phyloP scores from a whole-genome alignment of 2,113 vertebrate genomes.

The Lampris megalopsis region DNA sequence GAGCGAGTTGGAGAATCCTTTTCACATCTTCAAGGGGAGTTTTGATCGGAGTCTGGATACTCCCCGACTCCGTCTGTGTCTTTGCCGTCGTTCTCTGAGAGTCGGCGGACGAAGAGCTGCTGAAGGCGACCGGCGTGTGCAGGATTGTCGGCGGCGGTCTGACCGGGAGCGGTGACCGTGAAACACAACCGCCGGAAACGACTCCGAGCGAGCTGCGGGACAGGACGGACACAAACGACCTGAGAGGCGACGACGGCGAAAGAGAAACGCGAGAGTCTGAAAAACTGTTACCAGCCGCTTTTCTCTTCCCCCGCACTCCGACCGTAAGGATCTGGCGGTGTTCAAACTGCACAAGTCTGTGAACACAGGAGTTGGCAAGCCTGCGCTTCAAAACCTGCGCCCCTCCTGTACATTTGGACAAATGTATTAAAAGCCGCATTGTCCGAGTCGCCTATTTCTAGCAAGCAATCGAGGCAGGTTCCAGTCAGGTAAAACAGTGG shows the following conservation, averaged over 20 bases:
- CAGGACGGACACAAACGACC: conserved; percentile 5
- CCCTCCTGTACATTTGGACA: conserved; percentile 51
- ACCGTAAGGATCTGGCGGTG: conserved; percentile 27
- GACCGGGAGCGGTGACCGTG: conserved; percentile 1
- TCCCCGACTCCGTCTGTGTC: conserved; percentile 20
- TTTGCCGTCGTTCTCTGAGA: conserved; percentile 50
- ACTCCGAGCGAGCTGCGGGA: conserved; percentile 15
- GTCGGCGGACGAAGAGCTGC: conserved; percentile 64
- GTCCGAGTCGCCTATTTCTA: not conserved
- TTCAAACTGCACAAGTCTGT: conserved; percentile 49
- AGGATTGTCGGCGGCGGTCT: conserved; percentile 33
- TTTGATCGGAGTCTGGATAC: conserved; percentile 9
- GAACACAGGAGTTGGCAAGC: conserved; percentile 40
- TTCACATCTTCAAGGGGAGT: conserved; percentile 75
- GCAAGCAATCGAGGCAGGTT: not conserved
- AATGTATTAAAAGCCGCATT: conserved; percentile 67
- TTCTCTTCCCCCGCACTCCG: conserved; percentile 38
- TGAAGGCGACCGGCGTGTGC: conserved; percentile 63
- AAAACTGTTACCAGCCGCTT: conserved; percentile 4
- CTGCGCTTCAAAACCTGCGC: conserved; percentile 44
- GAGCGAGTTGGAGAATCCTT: conserved; percentile 84
- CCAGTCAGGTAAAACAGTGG: not conserved
- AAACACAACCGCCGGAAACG: not conserved
- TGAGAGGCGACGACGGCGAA: conserved; percentile 3
- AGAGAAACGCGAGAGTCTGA: not conserved